Evolutionary conservation across 2,113 vertebrate genomes (phyloP).

Genomic region (Serilophus lunatus): DNA sequence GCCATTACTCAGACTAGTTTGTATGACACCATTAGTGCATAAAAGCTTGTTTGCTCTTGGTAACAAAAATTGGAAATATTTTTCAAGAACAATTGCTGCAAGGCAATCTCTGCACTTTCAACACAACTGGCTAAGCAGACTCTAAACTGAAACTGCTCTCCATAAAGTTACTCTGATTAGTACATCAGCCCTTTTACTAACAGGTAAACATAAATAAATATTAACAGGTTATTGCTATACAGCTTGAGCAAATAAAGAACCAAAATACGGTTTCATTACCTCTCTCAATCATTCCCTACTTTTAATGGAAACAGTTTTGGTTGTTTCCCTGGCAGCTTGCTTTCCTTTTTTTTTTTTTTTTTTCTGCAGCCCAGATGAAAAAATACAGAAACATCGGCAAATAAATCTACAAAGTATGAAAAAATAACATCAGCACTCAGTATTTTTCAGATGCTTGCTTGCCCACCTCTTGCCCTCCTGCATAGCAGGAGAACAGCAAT

Average conservation of each 20-base stretch:
- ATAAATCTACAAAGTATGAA: not conserved
- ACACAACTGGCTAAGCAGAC: not conserved
- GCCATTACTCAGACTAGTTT: constrained; percentile 21
- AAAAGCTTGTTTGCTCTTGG: constrained; percentile 1
- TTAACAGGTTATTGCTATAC: not conserved
- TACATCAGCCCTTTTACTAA: not conserved
- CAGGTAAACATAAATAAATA: not conserved
- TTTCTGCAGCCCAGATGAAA: not conserved
- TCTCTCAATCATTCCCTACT: not conserved
- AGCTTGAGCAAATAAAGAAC: not conserved
- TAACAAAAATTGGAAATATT: not conserved
- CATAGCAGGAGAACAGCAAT: not conserved
- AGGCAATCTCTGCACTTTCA: not conserved
- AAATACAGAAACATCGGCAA: not conserved
- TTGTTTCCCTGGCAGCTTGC: not conserved
- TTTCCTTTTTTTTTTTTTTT: not conserved
- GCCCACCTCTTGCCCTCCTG: not conserved
- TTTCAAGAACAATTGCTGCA: not conserved
- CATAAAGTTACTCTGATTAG: not conserved
- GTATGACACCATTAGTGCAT: constrained; percentile 4
- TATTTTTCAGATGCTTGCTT: not conserved
- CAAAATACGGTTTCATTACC: not conserved
- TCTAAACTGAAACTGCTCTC: not conserved
- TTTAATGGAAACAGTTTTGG: not conserved
- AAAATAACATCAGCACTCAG: not conserved